Percentiles rank a stretch among this genome's conserved stretches.
Conservation (phyloP, 1,140 invertebrate genomes). For the Leptopilina clavipes region DNA sequence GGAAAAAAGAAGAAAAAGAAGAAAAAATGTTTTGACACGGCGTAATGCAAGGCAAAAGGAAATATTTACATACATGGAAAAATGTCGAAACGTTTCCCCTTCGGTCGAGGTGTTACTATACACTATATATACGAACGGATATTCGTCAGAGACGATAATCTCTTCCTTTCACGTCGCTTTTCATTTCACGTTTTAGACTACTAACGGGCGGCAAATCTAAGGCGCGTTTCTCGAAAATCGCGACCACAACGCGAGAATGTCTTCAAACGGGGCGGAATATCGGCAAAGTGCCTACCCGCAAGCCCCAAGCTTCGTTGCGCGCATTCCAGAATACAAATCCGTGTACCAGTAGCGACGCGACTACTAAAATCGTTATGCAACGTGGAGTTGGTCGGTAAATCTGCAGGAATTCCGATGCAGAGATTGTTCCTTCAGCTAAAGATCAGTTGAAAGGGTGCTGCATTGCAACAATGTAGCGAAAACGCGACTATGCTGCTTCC, state of each 20-base stretch:
- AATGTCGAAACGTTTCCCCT: constrained; percentile 2
- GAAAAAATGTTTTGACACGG: no score
- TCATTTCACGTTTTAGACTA: not conserved
- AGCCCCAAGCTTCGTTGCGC: constrained; percentile 13
- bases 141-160: constrained; percentile 20
- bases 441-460: constrained; percentile 25
- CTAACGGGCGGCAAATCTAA: constrained; percentile 21
- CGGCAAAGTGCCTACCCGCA: constrained; percentile 20
- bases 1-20: no score
- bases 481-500: constrained; percentile 9
- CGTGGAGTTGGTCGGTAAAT: constrained; percentile 22
- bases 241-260: constrained; percentile 30
- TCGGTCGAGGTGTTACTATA: not conserved
- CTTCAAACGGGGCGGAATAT: constrained; percentile 28
- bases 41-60: not conserved
- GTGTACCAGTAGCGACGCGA: not conserved
- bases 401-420: constrained; percentile 22
- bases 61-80: not conserved
- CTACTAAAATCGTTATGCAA: constrained; percentile 33
- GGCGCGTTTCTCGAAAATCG: not conserved
- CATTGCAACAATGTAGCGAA: constrained; percentile 28
- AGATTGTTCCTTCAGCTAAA: constrained; percentile 29
- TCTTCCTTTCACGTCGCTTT: constrained; percentile 17
- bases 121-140: not conserved
- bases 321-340: constrained; percentile 34